Percentiles rank a stretch among this genome's conserved stretches.
These are phyloP conservation scores for Eristalis tenax DNA, from an alignment of 2,888 invertebrate genomes.

Conservation along the genomic window DNA sequence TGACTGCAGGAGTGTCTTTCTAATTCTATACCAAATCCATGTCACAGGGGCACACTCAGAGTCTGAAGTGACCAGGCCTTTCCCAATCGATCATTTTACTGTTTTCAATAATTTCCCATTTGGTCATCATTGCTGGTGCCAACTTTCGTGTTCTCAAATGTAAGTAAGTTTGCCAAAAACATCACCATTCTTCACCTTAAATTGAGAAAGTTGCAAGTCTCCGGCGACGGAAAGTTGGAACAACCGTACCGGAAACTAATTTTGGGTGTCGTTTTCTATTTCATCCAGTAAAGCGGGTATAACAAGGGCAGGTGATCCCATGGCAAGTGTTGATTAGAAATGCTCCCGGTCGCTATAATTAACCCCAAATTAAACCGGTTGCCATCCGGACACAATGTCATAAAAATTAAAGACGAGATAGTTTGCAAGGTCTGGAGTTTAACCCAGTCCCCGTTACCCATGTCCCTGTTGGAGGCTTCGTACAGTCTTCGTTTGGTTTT, in stretches of 20 bases:
- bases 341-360: background rate
- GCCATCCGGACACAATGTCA: background rate
- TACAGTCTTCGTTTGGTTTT: background rate
- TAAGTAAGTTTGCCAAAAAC: too few species aligned
- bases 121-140: too few species aligned
- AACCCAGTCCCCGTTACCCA: background rate
- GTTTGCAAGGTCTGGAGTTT: background rate
- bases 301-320: background rate
- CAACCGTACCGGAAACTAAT: background rate
- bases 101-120: too few species aligned
- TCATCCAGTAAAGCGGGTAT: background rate
- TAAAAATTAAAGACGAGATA: background rate
- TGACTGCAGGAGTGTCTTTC: too few species aligned
- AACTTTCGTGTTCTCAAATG: too few species aligned
- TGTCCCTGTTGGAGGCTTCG: background rate
- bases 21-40: too few species aligned
- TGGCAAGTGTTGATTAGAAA: background rate
- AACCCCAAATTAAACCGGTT: background rate
- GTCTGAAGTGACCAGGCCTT: background rate
- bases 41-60: too few species aligned
- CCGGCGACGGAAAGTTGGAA: background rate
- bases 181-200: too few species aligned
- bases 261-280: background rate
- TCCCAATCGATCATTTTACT: too few species aligned
- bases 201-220: background rate